Percentiles rank a stretch among this genome's conserved stretches.
phyloP scores from a whole-genome alignment of 2,888 invertebrate genomes.

The Xylocampa areola region DNA sequence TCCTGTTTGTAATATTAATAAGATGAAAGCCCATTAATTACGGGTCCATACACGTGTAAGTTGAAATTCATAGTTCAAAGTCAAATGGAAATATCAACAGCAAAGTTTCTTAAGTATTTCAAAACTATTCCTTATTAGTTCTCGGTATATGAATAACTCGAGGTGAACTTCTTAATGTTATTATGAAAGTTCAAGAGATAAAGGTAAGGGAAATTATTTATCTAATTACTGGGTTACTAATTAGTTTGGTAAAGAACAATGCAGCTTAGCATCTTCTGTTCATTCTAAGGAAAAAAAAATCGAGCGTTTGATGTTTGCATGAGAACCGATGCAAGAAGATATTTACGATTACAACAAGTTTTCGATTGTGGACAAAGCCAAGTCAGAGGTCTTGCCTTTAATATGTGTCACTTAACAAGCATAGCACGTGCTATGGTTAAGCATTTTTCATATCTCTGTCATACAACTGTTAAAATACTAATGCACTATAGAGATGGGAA shows the following conservation, averaged over 20 bases:
- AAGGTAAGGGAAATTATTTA: background rate
- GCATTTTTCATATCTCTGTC: too few species aligned
- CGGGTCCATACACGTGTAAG: conserved; percentile 6
- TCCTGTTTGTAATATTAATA: conserved; percentile 11
- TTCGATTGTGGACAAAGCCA: too few species aligned
- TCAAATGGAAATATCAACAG: conserved; percentile 41
- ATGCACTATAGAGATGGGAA: too few species aligned
- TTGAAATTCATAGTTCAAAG: conserved; percentile 23
- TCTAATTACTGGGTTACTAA: background rate
- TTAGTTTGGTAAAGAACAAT: background rate
- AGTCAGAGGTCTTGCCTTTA: too few species aligned
- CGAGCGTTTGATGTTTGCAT: background rate
- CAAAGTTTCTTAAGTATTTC: conserved; percentile 28
- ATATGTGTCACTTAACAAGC: too few species aligned
- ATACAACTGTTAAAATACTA: too few species aligned
- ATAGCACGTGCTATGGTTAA: too few species aligned
- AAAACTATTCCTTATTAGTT: conserved; percentile 44
- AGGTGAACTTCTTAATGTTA: conserved; percentile 17
- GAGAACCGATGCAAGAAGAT: background rate
- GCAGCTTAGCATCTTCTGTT: background rate
- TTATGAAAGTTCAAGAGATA: conserved; percentile 3
- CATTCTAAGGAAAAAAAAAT: background rate
- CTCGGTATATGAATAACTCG: conserved; percentile 19
- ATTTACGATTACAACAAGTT: too few species aligned
- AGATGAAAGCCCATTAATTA: conserved; percentile 23